A percentile compares a stretch with the other conserved stretches of the same genome.
phyloP scores from a whole-genome alignment of 2,797 vertebrate genomes.

The Characodon lateralis region DNA sequence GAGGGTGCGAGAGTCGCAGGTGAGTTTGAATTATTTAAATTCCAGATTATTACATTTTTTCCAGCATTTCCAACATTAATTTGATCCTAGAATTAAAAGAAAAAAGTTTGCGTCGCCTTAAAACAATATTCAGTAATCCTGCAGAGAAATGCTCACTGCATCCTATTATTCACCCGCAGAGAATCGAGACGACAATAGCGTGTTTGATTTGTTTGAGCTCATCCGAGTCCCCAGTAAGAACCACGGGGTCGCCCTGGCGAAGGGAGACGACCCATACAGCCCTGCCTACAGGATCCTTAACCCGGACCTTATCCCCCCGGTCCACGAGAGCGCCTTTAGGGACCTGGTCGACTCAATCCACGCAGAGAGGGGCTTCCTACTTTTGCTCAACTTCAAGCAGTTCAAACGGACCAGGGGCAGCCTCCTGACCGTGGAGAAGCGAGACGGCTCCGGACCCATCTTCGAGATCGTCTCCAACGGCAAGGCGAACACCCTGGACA shows the following conservation, averaged over 20 bases:
- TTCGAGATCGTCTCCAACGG: conserved; percentile 96
- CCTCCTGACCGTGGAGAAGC: conserved; percentile 90
- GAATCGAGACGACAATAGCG: conserved; percentile 85
- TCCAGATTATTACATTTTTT: background rate
- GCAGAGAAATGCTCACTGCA: conserved; percentile 42
- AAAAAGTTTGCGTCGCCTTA: background rate
- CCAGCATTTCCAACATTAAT: background rate
- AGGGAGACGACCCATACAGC: conserved; percentile 86
- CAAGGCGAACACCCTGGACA: conserved; percentile 93
- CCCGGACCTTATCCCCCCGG: conserved; percentile 91
- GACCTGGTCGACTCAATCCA: conserved; percentile 85
- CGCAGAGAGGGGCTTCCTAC: conserved; percentile 90
- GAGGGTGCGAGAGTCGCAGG: conserved; percentile 86
- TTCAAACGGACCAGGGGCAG: conserved; percentile 88
- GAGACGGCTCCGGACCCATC: conserved; percentile 84
- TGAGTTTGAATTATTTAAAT: conserved; percentile 71
- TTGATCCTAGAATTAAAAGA: background rate
- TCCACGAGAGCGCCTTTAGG: conserved; percentile 82
- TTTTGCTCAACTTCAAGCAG: conserved; percentile 92
- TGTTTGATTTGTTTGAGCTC: conserved; percentile 90
- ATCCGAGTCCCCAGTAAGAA: conserved; percentile 91
- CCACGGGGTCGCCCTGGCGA: conserved; percentile 89
- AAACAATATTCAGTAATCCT: conserved; percentile 3
- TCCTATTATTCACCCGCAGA: conserved; percentile 64
- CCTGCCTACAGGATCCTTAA: conserved; percentile 93